Percentiles rank a stretch among this genome's conserved stretches.
Evolutionary conservation across 1,140 invertebrate genomes (phyloP).

Genomic region (Berghia stephanieae): DNA sequence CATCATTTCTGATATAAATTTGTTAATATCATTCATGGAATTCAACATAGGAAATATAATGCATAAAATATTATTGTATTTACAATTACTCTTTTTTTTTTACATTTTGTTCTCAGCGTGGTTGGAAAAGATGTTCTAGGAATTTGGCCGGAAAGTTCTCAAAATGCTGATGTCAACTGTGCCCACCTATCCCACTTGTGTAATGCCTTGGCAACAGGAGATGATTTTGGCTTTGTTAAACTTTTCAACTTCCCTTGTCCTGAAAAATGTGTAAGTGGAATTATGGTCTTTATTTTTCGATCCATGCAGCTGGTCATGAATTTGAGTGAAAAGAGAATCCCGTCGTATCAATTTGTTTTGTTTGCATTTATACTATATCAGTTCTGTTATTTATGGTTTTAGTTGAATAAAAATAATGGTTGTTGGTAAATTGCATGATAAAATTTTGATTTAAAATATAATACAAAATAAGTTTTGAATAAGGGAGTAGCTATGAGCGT

Average conservation of each 20-base stretch:
- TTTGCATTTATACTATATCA: neutral
- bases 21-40: too few relatives aligned
- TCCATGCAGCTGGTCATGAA: neutral
- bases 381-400: neutral
- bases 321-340: neutral
- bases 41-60: too few relatives aligned
- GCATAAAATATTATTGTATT: too few relatives aligned
- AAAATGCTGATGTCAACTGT: slow-evolving; percentile 65
- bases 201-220: slow-evolving; percentile 64
- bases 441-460: neutral
- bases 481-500: neutral
- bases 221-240: slow-evolving; percentile 67
- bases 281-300: neutral
- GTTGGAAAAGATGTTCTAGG: slow-evolving; percentile 64
- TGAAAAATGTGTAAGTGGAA: slow-evolving; percentile 63
- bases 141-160: slow-evolving; percentile 63
- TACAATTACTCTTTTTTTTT: too few relatives aligned
- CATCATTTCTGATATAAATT: too few relatives aligned
- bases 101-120: slow-evolving; percentile 50
- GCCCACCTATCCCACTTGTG: slow-evolving; percentile 60
- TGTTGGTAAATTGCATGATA: neutral
- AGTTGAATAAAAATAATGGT: neutral
- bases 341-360: neutral
- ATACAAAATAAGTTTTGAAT: neutral
- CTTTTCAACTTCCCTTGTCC: slow-evolving; percentile 65